Base-by-base conservation (phyloP, 2,113 vertebrate genomes). In the Myotis yumanensis region DNA sequence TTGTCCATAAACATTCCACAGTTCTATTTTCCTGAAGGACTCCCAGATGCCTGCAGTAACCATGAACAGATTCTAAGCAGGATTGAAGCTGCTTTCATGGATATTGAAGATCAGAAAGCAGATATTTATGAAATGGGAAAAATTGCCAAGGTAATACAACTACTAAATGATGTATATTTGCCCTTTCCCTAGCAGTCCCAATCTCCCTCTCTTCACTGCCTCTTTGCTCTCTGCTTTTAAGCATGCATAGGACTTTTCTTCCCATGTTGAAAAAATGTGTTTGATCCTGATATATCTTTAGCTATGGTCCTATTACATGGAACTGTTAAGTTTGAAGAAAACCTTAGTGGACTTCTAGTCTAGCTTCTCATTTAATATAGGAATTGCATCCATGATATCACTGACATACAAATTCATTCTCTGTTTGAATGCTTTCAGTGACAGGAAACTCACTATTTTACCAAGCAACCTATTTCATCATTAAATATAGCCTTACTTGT, bases 11-110 rank as follows among this genome's bases (percentile, higher is more conserved):
- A 99, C 99, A 99, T 99, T 99, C 99, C 99, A 99, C 99, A 98
- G 97, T 99, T 99, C 99, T 99, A 99, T 98, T 99, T 99, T 98
- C 99, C 99, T 89, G 99, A 98, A 97, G 99, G 99, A 97, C 99
- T 99, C 83, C 99, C 99, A 0, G 99, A 98, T 97, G 96, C 98
- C 96, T 96, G 97, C 95, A 89, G 97, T 98, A 99, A 98, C 98
- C 98, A 98, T 37, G 99, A 99, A 32, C 98, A 99, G 59, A 98
- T 98, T 97, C 98, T 99, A 86, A 96, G 97, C 96, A 98, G 98
- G 98, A 97, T 99, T 77, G 99, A 99, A 98, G 82, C 97, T 3
- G 98, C 98, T 90, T 99, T 99, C 97, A 94, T 98, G 1, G 99
- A 99, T 86, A 99, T 99, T 77, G 99, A 99, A 97, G 99, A 99